Conservation (phyloP, 2,797 vertebrate species). For the Ctenopoma multispine region DNA sequence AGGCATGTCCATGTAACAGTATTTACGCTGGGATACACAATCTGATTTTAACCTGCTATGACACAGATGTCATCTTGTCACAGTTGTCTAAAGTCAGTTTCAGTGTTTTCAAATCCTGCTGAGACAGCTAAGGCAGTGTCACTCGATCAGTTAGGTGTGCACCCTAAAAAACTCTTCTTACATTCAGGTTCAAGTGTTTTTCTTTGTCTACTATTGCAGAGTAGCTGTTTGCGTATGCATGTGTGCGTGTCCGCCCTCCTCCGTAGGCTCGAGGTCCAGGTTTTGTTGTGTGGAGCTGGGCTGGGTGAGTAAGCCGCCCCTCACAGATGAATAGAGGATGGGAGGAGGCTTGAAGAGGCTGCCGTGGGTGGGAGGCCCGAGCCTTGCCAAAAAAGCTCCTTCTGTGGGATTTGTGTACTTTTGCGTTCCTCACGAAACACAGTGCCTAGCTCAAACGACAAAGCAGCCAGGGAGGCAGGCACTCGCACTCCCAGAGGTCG, state of each 20-base stretch:
- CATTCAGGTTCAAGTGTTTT: conserved; percentile 32
- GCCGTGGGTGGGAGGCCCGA: conserved; percentile 83
- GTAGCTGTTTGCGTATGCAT: conserved; percentile 36
- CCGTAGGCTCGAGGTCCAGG: conserved; percentile 80
- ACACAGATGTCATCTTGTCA: conserved; percentile 52
- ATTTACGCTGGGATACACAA: conserved; percentile 43
- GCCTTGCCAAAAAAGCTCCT: conserved; percentile 84
- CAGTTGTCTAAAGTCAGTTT: conserved; percentile 23
- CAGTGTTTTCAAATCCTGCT: conserved; percentile 19
- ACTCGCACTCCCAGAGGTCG: conserved; percentile 68
- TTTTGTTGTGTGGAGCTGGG: conserved; percentile 80
- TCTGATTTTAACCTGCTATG: conserved; percentile 56
- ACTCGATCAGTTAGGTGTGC: neutral
- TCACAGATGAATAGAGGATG: conserved; percentile 92
- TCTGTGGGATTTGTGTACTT: conserved; percentile 86
- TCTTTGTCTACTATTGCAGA: conserved; percentile 39
- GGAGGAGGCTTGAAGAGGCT: conserved; percentile 86
- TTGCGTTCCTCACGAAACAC: conserved; percentile 79
- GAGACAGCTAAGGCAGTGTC: neutral
- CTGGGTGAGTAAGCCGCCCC: conserved; percentile 85
- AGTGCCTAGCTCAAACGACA: conserved; percentile 74
- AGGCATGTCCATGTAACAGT: conserved; percentile 62
- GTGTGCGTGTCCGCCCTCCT: conserved; percentile 59
- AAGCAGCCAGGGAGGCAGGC: conserved; percentile 73
- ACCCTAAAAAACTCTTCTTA: neutral